Base-by-base conservation (phyloP, 2,113 vertebrate species). In the Oncorhynchus mykiss region DNA sequence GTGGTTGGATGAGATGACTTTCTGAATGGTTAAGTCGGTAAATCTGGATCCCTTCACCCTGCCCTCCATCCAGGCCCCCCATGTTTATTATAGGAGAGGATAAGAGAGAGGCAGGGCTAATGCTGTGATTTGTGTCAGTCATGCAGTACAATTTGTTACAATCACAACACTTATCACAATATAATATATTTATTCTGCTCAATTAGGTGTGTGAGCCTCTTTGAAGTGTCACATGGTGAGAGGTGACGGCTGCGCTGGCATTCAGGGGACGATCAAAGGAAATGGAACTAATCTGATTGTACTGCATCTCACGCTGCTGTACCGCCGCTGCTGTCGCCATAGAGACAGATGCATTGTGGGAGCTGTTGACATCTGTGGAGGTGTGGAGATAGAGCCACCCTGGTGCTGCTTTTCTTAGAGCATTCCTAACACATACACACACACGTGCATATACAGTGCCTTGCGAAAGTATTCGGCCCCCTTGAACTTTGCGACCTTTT, bases 131-230 rank as follows among this genome's bases (percentile, higher is more conserved):
- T 91, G 91, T 92, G 91, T 91, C 91, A 91, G 91, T 92, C 90
- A 91, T 85, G 91, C 82, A 76, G 72, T 73, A 88, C 90, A 89
- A 90, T 92, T 91, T 92, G 88, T 91, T 90, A 91, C 91, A 91
- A 92, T 92, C 83, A 87, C 80, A 27, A 71, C 78, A 90, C 89
- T 90, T 90, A 91, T 92, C 86, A 81, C 88, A 88, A 90, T 91
- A 91, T 92, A 91, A 92, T 92, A 91, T 92, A 88, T 92, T 92
- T 92, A 92, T 92, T 92, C 91, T 92, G 91, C 85, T 92, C 91
- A 91, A 92, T 92, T 92, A 92, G 88, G 89, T 90, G 88, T 77
- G 13, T 86, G 83, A 87, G 71, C 86, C 81, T 73, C 82, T 89
- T 83, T 82, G 83, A 90, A 86, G 89, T 90, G 91, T 89, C 88